Evolutionary conservation across 2,113 vertebrate species (phyloP).

Genomic region (Ptyas mucosa): DNA sequence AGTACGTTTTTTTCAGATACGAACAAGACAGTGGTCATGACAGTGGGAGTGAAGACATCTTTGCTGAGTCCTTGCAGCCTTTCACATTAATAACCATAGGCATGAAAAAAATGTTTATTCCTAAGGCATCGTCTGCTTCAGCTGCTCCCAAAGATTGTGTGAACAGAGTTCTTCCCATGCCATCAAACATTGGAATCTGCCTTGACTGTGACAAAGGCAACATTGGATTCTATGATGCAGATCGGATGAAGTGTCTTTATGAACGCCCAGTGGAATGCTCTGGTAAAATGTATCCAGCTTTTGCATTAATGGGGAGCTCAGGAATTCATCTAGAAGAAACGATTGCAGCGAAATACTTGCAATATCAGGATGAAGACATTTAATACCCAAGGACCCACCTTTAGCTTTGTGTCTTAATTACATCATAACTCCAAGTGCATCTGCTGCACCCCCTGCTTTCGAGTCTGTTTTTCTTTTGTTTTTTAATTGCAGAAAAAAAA

Average conservation of each 20-base stretch:
- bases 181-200: constrained; percentile 82
- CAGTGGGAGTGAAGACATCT: constrained; percentile 93
- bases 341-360: constrained; percentile 71
- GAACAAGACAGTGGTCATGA: constrained; percentile 98
- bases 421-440: constrained; percentile 17
- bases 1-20: constrained; percentile 68
- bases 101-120: constrained; percentile 93
- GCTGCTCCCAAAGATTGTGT: constrained; percentile 68
- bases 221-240: constrained; percentile 87
- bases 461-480: constrained; percentile 31
- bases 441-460: constrained; percentile 38
- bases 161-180: constrained; percentile 84
- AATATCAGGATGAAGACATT: constrained; percentile 64
- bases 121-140: constrained; percentile 72
- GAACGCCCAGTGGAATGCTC: constrained; percentile 92
- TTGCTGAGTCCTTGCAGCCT: constrained; percentile 85
- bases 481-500: constrained; percentile 24
- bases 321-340: constrained; percentile 84
- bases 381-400: constrained; percentile 45
- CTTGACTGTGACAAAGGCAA: constrained; percentile 87
- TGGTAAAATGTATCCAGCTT: constrained; percentile 89
- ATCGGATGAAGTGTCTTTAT: constrained; percentile 88
- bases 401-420: constrained; percentile 44
- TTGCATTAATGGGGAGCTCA: constrained; percentile 89
- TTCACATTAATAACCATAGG: constrained; percentile 89